phyloP scores from a whole-genome alignment of 2,888 invertebrate species.

The Melinopterus prodromus region DNA sequence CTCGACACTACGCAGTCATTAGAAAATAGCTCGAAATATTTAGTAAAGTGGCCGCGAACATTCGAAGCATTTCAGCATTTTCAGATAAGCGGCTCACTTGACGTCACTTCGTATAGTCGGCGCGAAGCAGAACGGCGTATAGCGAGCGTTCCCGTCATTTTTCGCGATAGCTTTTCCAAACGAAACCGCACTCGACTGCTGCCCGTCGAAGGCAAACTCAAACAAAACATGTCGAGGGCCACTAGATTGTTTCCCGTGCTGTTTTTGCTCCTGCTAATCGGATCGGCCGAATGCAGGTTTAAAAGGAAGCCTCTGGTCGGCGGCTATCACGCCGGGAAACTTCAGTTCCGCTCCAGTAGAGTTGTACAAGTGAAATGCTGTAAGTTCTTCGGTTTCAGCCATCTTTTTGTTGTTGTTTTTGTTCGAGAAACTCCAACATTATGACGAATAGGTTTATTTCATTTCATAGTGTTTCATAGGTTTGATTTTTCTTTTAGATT shows the following conservation, averaged over 20 bases:
- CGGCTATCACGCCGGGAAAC: neutral
- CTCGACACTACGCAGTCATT: neutral
- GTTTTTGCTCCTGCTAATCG: neutral
- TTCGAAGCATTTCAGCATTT: neutral
- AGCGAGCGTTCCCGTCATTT: neutral
- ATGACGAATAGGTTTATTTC: neutral
- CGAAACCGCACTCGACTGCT: neutral
- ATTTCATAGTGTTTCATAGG: neutral
- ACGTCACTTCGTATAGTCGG: neutral
- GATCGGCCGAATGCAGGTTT: neutral
- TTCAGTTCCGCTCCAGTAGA: neutral
- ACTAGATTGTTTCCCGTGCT: conserved; percentile 4
- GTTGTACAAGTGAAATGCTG: neutral
- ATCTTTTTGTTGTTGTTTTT: neutral
- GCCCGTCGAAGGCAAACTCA: neutral
- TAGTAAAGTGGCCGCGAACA: neutral
- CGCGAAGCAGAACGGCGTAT: neutral
- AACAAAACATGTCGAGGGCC: conserved; percentile 4
- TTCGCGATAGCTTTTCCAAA: neutral
- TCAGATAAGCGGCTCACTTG: neutral
- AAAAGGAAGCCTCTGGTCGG: neutral
- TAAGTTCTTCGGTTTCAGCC: neutral
- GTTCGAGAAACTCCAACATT: neutral
- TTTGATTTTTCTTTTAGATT: neutral
- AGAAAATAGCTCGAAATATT: neutral